These are phyloP conservation scores for Drosophila kanapiae DNA, from an alignment of 1,140 invertebrate species.

Conservation along the genomic window DNA sequence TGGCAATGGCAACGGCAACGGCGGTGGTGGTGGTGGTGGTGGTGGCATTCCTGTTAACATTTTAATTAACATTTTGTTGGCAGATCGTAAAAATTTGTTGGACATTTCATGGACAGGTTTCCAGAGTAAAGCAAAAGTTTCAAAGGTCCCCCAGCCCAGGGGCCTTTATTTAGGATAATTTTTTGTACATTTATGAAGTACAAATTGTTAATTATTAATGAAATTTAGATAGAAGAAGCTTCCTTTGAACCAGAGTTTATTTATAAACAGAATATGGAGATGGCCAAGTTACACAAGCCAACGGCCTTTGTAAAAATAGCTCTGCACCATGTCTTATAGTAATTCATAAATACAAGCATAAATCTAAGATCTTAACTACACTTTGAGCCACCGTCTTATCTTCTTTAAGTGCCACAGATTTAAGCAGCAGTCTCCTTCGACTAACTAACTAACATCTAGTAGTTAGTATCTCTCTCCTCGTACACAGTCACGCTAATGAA, in stretches of 20 bases:
- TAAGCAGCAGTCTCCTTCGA: neutral
- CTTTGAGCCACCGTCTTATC: neutral
- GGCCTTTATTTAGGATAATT: too few species aligned
- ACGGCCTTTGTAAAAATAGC: neutral
- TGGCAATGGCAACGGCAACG: neutral
- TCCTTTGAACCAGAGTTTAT: too few species aligned
- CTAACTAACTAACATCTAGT: constrained; percentile 1
- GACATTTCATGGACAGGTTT: neutral
- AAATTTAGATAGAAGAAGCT: too few species aligned
- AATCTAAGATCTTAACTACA: neutral
- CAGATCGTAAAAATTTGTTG: constrained; percentile 18
- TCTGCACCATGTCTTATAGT: neutral
- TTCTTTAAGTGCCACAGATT: neutral
- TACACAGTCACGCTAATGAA: constrained; percentile 31
- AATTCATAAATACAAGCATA: neutral
- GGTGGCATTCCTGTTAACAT: constrained; percentile 56
- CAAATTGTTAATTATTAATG: too few species aligned
- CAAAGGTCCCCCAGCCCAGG: neutral
- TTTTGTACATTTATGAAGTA: neutral
- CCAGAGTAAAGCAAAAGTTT: neutral
- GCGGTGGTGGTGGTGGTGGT: neutral
- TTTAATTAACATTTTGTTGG: constrained; percentile 72
- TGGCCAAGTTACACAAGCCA: too few species aligned
- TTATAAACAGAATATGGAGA: neutral
- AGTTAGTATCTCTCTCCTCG: constrained; percentile 10